Evolutionary conservation across 2,888 invertebrate species (phyloP), one percentile per base, ranked within the genome.

Genomic region (Ennomos erosarius): DNA sequence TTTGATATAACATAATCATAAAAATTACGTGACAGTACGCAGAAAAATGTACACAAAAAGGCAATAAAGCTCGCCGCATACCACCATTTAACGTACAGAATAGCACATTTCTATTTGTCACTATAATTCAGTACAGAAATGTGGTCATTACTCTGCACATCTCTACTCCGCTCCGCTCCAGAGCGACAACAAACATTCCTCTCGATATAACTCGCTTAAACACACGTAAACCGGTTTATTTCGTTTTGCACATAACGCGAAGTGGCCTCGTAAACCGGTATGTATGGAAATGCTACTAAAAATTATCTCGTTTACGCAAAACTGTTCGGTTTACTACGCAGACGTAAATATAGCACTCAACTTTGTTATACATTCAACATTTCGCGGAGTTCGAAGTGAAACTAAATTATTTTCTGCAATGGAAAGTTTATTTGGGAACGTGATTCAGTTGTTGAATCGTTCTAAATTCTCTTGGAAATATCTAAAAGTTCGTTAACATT

Each of bases 171-270:
- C 35, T 16, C 12, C 34, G 10, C 39, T 36, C 39, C 33, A 39
- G 26, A 1, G 40, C 33, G 16, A 40, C 42, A 40, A 38, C 48
- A 40, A 9, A 46, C 50, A 55, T 42, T 40, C 26, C 46, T 59
- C 54, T 49, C 9, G 10, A 57, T 55, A 68, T 62, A 67, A 63
- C 63, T 55, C 58, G 55, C 51, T 62, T 53, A 60, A 58, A 68
- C 65, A 63, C 47, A 62, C 62, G 51, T 65, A 65, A 65, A 70
- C 45, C 48, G 48, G 57, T 70, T 68, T 64, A 62, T 65, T 64
- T 63, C 61, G 62, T 64, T 67, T 58, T 59, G 59, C 64, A 65
- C 62, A 64, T 59, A 64, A 54, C 50, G 37, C 63, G 55, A 57
- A 59, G 54, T 57, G 53, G 50, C 63, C 39, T 61, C 68, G 55